Evolutionary conservation across 2,113 vertebrate species (phyloP), one percentile per base, ranked within the genome.

Genomic region (Herpailurus yagouaroundi): DNA sequence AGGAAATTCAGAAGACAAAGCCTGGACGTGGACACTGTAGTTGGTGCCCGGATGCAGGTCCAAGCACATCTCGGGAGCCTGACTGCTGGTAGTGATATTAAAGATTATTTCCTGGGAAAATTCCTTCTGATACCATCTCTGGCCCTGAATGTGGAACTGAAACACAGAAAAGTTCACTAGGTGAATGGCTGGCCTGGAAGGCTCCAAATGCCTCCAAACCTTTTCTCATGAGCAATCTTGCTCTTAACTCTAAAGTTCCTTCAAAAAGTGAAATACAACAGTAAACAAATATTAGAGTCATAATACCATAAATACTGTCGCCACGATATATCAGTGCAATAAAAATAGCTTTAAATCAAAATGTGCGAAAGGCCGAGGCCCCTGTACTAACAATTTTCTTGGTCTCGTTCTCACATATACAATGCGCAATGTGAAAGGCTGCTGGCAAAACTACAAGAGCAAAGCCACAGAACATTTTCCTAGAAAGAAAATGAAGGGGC

Each of bases 11-110:
- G 98, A 98, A 52, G 99, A 99, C 88, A 97, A 13, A 27, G 99
- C 99, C 77, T 97, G 99, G 92, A 99, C 91, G 63, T 99, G 99
- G 97, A 99, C 98, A 74, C 98, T 97, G 97, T 99, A 99, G 98
- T 99, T 99, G 97, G 99, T 99, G 55, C 99, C 99, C 3, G 99
- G 99, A 38, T 97, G 97, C 96, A 99, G 98, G 89, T 99, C 98
- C 93, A 99, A 98, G 97, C 99, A 99, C 76, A 99, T 66, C 11
- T 98, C 96, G n/a, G 99, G 98, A 94, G 96, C 94, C n/a, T 98
- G 97, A 41, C 98, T 98, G 73, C 94, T 98, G 23, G 98, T 99
- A n/a, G 96, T 99, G 92, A 99, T 91, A 79, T 98, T 98, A 93
- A 96, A 98, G 91, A 90, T 92, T 10, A 97, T 95, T 95, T 97